Conservation (phyloP, 35 echinoderm and acorn worm species). For the Acanthaster planci region DNA sequence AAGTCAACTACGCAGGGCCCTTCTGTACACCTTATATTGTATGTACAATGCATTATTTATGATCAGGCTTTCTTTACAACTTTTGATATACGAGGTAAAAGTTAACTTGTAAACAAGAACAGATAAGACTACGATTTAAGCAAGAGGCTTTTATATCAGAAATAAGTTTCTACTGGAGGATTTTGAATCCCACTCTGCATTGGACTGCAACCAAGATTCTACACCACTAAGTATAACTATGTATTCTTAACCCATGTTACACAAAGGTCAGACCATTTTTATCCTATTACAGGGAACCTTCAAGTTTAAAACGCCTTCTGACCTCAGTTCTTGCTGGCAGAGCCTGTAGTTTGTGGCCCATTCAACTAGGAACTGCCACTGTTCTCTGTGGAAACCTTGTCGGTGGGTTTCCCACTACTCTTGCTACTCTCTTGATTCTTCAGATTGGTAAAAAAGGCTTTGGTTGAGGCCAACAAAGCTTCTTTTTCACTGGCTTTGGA, state of each 20-base stretch:
- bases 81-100: neutral
- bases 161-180: too few relatives aligned
- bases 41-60: constrained; percentile 23
- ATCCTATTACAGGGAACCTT: too few relatives aligned
- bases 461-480: constrained; percentile 67
- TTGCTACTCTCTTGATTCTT: neutral
- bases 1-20: too few relatives aligned
- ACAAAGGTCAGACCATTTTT: too few relatives aligned
- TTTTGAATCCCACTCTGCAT: too few relatives aligned
- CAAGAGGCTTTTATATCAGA: too few relatives aligned
- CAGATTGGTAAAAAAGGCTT: constrained; percentile 60
- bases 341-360: neutral
- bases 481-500: constrained; percentile 65
- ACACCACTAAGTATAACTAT: too few relatives aligned
- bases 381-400: neutral
- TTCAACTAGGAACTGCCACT: neutral
- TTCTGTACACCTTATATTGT: constrained; percentile 7
- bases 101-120: neutral
- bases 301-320: too few relatives aligned
- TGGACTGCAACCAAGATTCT: too few relatives aligned
- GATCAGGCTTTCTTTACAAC: neutral
- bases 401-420: constrained; percentile 1
- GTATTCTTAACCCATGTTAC: too few relatives aligned
- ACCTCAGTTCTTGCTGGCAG: neutral
- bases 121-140: too few relatives aligned